A percentile compares a stretch with the other conserved stretches of the same genome.
These are phyloP conservation scores for Diploptera punctata DNA, from an alignment of 2,888 invertebrate genomes.

Conservation along the genomic window DNA sequence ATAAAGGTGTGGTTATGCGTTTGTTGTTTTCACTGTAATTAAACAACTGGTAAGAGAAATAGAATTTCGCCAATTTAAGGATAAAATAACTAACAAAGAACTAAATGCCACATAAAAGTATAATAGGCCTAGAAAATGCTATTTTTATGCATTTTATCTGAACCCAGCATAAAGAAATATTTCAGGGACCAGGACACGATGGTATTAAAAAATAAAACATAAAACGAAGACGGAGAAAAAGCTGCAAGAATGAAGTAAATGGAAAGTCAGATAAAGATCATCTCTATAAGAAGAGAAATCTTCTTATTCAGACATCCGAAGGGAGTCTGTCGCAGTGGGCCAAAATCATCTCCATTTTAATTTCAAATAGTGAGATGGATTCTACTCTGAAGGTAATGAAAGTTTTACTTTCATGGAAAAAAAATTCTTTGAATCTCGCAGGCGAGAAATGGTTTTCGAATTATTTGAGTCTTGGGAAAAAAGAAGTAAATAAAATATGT, in stretches of 20 bases:
- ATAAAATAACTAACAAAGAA: no score
- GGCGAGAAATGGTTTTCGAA: not conserved
- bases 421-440: not conserved
- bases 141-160: no score
- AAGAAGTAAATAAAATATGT: constrained; percentile 17
- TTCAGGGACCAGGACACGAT: no score
- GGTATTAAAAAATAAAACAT: not conserved
- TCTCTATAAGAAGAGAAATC: constrained; percentile 13
- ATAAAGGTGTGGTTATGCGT: no score
- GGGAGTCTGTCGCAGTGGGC: not conserved
- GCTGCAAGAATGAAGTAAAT: no score
- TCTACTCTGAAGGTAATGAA: constrained; percentile 2
- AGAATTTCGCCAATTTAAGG: no score
- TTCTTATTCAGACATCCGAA: not conserved
- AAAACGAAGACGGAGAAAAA: constrained; percentile 8
- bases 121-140: no score
- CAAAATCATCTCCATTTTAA: not conserved
- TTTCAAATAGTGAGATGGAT: constrained; percentile 24
- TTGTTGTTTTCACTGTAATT: no score
- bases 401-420: constrained; percentile 9
- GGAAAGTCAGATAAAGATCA: constrained; percentile 6
- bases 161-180: no score
- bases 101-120: no score
- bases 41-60: no score
- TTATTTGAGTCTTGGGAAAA: constrained; percentile 4